Evolutionary conservation across 1,140 invertebrate genomes (phyloP).

Genomic region (Ephestia elutella): DNA sequence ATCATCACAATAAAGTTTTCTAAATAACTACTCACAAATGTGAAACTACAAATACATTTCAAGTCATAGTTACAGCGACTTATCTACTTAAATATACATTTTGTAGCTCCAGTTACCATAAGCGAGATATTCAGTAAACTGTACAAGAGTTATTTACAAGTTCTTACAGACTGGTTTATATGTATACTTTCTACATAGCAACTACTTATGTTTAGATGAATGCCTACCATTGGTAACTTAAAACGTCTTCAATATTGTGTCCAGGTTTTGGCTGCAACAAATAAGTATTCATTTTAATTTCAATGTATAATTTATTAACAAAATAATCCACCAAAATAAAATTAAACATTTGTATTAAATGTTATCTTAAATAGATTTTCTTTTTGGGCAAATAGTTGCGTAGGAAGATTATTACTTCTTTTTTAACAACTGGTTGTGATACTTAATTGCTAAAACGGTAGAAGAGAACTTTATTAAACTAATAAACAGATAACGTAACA

Average conservation of each 20-base stretch:
- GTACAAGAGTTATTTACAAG: slow-evolving; percentile 64
- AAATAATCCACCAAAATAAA: no score
- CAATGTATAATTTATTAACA: no score
- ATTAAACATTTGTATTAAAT: no score
- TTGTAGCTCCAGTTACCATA: slow-evolving; percentile 45
- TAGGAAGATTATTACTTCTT: no score
- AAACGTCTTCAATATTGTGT: slow-evolving; percentile 76
- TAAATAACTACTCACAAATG: slow-evolving; percentile 10
- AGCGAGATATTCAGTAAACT: slow-evolving; percentile 48
- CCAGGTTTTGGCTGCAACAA: slow-evolving; percentile 79
- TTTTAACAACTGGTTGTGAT: no score
- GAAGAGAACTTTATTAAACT: no score
- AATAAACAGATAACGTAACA: no score
- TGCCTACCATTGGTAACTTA: slow-evolving; percentile 41
- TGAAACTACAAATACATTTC: slow-evolving; percentile 1
- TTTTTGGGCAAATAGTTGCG: no score
- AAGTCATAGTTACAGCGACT: slow-evolving; percentile 16
- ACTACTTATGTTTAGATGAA: slow-evolving; percentile 31
- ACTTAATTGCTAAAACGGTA: no score
- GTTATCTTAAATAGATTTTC: no score
- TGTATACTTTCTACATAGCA: slow-evolving; percentile 28
- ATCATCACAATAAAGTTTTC: slow-evolving; percentile 15
- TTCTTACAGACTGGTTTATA: slow-evolving; percentile 30
- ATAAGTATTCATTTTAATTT: slow-evolving; percentile 12
- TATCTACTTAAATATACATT: slow-evolving; percentile 29